These are phyloP conservation scores for Gallinago solitaria DNA, from an alignment of 2,797 vertebrate genomes.

Conservation along the genomic window DNA sequence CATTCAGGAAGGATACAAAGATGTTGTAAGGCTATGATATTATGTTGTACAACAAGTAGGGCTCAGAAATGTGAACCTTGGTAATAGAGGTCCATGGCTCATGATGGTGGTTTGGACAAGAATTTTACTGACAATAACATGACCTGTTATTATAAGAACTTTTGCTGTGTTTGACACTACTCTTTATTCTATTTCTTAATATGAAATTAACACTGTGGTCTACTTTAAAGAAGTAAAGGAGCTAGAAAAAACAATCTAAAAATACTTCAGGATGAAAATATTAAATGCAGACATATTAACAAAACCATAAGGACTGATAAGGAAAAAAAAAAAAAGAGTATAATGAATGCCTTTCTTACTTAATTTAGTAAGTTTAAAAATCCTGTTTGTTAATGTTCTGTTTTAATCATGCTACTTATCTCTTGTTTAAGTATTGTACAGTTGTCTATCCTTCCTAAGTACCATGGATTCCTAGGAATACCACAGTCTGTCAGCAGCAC, in stretches of 20 bases:
- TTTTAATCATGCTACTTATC: not conserved
- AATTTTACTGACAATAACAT: not conserved
- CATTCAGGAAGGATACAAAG: too few relatives aligned
- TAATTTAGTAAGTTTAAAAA: not conserved
- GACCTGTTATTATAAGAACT: not conserved
- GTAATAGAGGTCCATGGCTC: not conserved
- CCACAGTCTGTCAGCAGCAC: not conserved
- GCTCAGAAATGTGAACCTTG: not conserved
- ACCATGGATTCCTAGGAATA: not conserved
- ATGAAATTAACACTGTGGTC: not conserved
- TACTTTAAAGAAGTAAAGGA: not conserved
- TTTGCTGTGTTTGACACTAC: not conserved
- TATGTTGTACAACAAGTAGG: not conserved
- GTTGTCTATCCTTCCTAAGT: not conserved
- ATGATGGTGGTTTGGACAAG: not conserved
- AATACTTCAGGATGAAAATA: not conserved
- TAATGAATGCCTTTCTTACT: not conserved
- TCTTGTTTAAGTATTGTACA: not conserved
- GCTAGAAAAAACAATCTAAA: not conserved
- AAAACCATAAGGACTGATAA: not conserved
- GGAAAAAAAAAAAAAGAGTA: not conserved
- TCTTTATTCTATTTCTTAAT: not conserved
- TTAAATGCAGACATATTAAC: not conserved
- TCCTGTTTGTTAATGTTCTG: not conserved
- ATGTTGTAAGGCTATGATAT: too few relatives aligned